Evolutionary conservation across 2,888 invertebrate genomes (phyloP).

Genomic region (Troides helena): DNA sequence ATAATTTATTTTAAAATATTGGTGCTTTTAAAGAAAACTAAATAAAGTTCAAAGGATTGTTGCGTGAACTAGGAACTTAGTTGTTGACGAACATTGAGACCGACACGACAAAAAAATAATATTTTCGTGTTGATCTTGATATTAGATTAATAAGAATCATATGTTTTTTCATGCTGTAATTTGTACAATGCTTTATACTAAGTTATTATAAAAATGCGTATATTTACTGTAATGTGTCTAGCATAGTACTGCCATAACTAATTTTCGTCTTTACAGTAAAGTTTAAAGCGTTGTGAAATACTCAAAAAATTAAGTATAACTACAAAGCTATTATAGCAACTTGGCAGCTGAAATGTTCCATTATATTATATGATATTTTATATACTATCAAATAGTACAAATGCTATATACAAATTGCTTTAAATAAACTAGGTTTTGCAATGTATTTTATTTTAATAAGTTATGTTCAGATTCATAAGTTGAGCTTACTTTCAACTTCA

Average conservation of each 20-base stretch:
- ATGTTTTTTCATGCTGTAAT: no score
- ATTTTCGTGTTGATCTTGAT: not conserved
- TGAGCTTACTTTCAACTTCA: not conserved
- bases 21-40: not conserved
- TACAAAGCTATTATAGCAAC: not conserved
- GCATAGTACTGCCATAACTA: not conserved
- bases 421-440: not conserved
- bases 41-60: not conserved
- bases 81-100: not conserved
- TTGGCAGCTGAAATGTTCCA: not conserved
- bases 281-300: not conserved
- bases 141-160: no score
- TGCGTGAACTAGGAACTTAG: not conserved
- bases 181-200: not conserved
- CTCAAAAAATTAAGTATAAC: not conserved
- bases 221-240: not conserved
- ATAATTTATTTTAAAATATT: conserved; percentile 9
- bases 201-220: not conserved
- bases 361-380: not conserved
- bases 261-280: not conserved
- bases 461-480: not conserved
- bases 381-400: not conserved
- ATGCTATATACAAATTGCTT: not conserved
- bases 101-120: not conserved
- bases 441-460: not conserved